Percentiles rank a stretch among this genome's conserved stretches.
Conservation (phyloP, 2,113 vertebrate species). For the Dolichotis patagonum region DNA sequence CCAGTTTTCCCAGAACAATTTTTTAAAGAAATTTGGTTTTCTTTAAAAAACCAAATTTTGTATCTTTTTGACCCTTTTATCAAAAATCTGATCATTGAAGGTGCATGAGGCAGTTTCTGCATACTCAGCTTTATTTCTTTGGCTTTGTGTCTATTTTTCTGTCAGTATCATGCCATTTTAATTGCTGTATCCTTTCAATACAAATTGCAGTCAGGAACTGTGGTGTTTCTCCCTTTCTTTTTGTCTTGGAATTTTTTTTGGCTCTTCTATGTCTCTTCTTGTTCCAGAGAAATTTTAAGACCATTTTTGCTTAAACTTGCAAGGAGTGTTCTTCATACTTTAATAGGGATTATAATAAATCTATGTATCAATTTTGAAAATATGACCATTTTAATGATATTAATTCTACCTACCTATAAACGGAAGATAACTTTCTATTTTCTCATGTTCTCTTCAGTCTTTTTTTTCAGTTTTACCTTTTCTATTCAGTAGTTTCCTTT, state of each 20-base stretch:
- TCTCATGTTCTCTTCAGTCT: no score
- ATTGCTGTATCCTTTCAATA: background rate
- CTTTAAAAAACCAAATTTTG: no score
- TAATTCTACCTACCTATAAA: background rate
- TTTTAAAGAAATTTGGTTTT: no score
- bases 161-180: background rate
- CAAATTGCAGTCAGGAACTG: background rate
- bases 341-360: background rate
- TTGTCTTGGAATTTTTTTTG: background rate
- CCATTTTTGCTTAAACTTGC: no score
- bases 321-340: no score
- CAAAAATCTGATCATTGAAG: background rate
- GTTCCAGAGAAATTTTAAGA: no score
- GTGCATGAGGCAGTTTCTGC: background rate
- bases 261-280: background rate
- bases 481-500: no score
- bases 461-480: no score
- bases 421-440: background rate
- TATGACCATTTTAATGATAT: background rate
- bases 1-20: no score
- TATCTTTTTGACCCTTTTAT: background rate
- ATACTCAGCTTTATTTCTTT: background rate
- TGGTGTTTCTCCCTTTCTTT: background rate
- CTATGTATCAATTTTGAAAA: background rate
- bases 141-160: background rate